phyloP scores from a whole-genome alignment of 2,113 vertebrate genomes.

The Scatophagus argus region DNA sequence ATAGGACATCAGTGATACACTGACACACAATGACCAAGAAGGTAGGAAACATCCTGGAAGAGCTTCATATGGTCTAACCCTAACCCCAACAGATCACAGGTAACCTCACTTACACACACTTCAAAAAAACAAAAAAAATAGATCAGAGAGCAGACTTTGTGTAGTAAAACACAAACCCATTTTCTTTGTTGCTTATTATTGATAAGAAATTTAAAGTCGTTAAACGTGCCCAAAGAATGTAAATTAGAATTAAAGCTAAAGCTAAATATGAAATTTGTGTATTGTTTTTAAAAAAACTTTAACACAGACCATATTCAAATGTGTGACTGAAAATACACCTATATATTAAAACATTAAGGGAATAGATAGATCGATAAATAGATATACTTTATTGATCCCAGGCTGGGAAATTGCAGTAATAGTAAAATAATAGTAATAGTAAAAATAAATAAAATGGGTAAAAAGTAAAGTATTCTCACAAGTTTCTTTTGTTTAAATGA shows the following conservation, averaged over 20 bases:
- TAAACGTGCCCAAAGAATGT: not conserved
- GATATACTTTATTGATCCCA: too few species aligned
- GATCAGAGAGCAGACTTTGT: not conserved
- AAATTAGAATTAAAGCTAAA: not conserved
- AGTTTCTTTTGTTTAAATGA: constrained; percentile 4
- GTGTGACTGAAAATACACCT: not conserved
- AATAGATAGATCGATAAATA: too few species aligned
- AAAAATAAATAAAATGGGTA: too few species aligned
- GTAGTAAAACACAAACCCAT: constrained; percentile 1
- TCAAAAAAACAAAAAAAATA: too few species aligned
- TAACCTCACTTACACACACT: constrained; percentile 23
- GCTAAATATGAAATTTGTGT: not conserved
- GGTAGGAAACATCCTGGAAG: constrained; percentile 30
- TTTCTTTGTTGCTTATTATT: not conserved
- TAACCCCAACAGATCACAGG: too few species aligned
- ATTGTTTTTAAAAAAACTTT: not conserved
- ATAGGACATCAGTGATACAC: constrained; percentile 4
- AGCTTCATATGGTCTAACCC: constrained; percentile 30
- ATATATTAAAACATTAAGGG: too few species aligned
- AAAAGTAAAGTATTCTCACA: too few species aligned
- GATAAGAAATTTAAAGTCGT: not conserved
- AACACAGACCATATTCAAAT: not conserved
- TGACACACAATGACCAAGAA: constrained; percentile 16
- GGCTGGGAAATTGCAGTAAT: too few species aligned
- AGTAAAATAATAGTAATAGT: too few species aligned